Conservation (phyloP, 2,888 invertebrate genomes). For the Xestia xanthographa region DNA sequence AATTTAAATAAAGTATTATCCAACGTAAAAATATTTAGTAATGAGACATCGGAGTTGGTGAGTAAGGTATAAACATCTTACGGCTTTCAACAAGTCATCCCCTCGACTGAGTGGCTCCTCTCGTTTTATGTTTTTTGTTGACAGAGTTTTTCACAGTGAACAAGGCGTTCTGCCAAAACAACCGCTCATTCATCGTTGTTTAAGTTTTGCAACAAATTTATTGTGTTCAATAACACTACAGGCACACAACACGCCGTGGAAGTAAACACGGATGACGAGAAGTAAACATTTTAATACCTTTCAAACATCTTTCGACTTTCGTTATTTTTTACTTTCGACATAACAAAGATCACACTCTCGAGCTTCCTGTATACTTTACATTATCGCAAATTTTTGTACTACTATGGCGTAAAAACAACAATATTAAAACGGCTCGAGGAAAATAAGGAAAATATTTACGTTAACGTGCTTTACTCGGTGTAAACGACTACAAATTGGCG, state of each 20-base stretch:
- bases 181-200: slow-evolving; percentile 56
- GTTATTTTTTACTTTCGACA: slow-evolving; percentile 57
- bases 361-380: slow-evolving; percentile 44
- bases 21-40: slow-evolving; percentile 49
- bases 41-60: slow-evolving; percentile 42
- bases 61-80: slow-evolving; percentile 46
- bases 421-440: slow-evolving; percentile 34
- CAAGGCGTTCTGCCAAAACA: slow-evolving; percentile 57
- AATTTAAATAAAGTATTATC: slow-evolving; percentile 49
- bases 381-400: slow-evolving; percentile 36
- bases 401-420: slow-evolving; percentile 46
- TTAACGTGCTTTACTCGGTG: slow-evolving; percentile 24
- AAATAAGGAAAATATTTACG: slow-evolving; percentile 55
- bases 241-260: slow-evolving; percentile 34
- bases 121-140: slow-evolving; percentile 37
- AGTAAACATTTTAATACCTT: slow-evolving; percentile 59
- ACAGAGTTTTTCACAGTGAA: slow-evolving; percentile 43
- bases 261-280: slow-evolving; percentile 56
- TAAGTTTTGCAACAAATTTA: slow-evolving; percentile 61
- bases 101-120: slow-evolving; percentile 28
- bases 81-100: slow-evolving; percentile 52
- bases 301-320: slow-evolving; percentile 37
- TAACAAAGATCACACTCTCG: slow-evolving; percentile 56
- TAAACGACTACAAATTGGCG: slow-evolving; percentile 28
- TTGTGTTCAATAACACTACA: slow-evolving; percentile 53